These are phyloP conservation scores for Lycaon pictus DNA, from an alignment of 2,113 vertebrate genomes.

Conservation along the genomic window DNA sequence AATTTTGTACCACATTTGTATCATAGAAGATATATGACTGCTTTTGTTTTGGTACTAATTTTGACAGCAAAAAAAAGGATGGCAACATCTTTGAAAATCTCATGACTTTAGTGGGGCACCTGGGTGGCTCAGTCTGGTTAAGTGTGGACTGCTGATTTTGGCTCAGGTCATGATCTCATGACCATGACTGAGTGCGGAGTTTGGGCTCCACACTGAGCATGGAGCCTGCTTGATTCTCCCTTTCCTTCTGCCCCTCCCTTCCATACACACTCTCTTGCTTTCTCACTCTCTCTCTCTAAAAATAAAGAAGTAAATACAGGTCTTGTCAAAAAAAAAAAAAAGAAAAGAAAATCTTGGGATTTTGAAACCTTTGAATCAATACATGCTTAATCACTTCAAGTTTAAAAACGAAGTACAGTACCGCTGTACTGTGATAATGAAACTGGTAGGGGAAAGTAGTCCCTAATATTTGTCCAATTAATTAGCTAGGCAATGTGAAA, in stretches of 20 bases:
- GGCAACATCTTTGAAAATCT: not conserved
- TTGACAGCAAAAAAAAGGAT: not conserved
- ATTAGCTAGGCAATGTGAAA: constrained; percentile 22
- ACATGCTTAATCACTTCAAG: not conserved
- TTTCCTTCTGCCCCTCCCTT: not conserved
- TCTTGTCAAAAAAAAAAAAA: not conserved
- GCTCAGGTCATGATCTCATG: not conserved
- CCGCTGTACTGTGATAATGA: not conserved
- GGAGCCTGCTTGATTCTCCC: not conserved
- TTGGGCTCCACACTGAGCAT: not conserved
- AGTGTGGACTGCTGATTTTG: not conserved
- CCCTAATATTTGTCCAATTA: not conserved
- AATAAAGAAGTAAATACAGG: not conserved
- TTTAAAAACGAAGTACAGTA: constrained; percentile 22
- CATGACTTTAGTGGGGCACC: not conserved
- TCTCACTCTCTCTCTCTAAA: not conserved
- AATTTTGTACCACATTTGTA: not conserved
- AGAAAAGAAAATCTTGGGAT: not conserved
- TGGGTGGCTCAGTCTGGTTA: not conserved
- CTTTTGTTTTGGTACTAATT: not conserved
- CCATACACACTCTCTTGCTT: not conserved
- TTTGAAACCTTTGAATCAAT: not conserved
- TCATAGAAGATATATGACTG: not conserved
- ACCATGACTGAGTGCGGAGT: not conserved
- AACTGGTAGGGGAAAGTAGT: not conserved